Evolutionary conservation across 30 jellyfish, hydroid and myxozoan genomes (phyloP).

Genomic region (Clytia hemisphaerica): DNA sequence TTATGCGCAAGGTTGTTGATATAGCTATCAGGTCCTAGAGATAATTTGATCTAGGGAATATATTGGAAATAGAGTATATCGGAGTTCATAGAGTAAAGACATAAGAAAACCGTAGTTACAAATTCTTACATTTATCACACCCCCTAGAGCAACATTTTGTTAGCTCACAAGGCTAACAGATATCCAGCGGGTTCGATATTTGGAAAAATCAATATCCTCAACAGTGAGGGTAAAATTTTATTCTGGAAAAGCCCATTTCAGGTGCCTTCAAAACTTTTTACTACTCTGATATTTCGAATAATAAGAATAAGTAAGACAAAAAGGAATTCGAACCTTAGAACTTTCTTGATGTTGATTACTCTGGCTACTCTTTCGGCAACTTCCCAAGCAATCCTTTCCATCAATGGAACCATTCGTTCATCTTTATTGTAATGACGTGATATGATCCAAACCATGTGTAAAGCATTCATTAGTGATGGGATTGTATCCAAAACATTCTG

Average conservation of each 20-base stretch:
- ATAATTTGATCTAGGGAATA: no score
- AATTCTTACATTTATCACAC: no score
- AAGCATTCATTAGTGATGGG: slow-evolving; percentile 91
- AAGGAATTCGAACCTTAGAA: slow-evolving; percentile 66
- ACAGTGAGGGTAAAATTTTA: no score
- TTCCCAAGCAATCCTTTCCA: slow-evolving; percentile 98
- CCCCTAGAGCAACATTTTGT: no score
- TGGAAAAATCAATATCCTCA: no score
- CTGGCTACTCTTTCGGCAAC: slow-evolving; percentile 83
- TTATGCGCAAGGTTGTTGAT: no score
- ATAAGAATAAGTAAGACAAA: neutral
- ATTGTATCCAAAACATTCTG: slow-evolving; percentile 85
- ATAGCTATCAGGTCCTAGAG: no score
- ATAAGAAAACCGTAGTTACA: no score
- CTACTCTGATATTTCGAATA: neutral
- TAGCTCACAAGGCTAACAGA: no score
- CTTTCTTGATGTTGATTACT: slow-evolving; percentile 64
- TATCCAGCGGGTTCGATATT: no score
- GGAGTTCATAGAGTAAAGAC: no score
- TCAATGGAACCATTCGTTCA: slow-evolving; percentile 95
- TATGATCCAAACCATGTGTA: slow-evolving; percentile 96
- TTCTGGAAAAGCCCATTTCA: neutral
- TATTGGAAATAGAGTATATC: no score
- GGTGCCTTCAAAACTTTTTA: neutral
- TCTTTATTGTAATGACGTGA: slow-evolving; percentile 96